These are phyloP conservation scores for Pterocles orientalis DNA, from an alignment of 2,113 vertebrate genomes.

Conservation along the genomic window DNA sequence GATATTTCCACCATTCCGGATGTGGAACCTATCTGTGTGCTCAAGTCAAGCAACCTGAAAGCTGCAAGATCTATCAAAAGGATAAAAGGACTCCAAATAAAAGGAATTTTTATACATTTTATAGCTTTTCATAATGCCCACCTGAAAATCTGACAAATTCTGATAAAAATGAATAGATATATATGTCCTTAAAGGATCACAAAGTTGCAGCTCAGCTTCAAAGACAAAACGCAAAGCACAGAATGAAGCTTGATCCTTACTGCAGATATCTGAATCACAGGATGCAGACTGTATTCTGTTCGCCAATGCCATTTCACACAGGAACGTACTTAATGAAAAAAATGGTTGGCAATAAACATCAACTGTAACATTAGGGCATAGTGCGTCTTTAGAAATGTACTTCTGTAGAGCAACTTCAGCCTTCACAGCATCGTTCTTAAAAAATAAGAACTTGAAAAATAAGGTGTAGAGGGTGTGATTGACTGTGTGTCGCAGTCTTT, in stretches of 20 bases:
- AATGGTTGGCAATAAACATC: neutral
- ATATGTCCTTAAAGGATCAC: neutral
- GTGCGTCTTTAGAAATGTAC: neutral
- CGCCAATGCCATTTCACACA: neutral
- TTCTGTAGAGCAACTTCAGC: neutral
- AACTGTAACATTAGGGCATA: neutral
- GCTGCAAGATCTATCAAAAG: neutral
- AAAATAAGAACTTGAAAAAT: neutral
- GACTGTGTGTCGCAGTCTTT: neutral
- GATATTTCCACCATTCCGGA: neutral
- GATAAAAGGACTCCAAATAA: too few relatives aligned
- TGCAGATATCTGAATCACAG: neutral
- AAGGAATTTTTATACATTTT: neutral
- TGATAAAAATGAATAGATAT: neutral
- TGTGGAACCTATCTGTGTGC: neutral
- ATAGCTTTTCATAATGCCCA: neutral
- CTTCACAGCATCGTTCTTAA: neutral
- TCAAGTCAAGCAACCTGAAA: neutral
- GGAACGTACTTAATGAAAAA: neutral
- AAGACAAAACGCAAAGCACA: neutral
- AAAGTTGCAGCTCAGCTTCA: neutral
- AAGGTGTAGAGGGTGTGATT: neutral
- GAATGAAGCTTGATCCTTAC: neutral
- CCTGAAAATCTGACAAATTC: neutral
- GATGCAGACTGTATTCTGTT: neutral